Evolutionary conservation across 2,797 vertebrate genomes (phyloP).

Genomic region (Tapirus indicus): DNA sequence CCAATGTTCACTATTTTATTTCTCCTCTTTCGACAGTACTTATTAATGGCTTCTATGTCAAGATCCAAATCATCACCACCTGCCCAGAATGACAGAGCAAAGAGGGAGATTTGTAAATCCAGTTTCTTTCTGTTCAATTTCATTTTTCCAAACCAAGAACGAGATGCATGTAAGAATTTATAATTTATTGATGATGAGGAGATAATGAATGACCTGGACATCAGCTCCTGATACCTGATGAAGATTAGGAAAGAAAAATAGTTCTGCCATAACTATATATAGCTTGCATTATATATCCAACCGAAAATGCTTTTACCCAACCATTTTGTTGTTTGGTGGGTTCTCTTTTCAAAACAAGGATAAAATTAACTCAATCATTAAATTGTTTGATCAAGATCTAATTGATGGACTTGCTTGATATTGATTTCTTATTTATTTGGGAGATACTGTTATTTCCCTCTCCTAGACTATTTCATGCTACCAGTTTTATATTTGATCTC

Average conservation of each 20-base stretch:
- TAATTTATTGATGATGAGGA: not conserved
- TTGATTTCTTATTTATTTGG: not conserved
- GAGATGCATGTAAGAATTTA: not conserved
- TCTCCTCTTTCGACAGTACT: not conserved
- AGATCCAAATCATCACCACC: not conserved
- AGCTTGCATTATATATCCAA: not conserved
- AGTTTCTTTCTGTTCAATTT: not conserved
- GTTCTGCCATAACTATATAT: not conserved
- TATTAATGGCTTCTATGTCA: not conserved
- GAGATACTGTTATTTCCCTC: not conserved
- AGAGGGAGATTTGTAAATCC: not conserved
- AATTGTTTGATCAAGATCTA: not conserved
- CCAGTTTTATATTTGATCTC: not conserved
- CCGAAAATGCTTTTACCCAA: not conserved
- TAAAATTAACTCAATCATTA: slow-evolving; percentile 10
- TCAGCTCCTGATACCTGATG: not conserved
- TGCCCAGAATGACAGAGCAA: not conserved
- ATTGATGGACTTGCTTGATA: not conserved
- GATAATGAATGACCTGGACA: not conserved
- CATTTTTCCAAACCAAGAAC: slow-evolving; percentile 14
- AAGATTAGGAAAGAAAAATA: not conserved
- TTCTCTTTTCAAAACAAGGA: not conserved
- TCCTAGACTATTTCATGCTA: not conserved
- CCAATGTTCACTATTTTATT: not conserved
- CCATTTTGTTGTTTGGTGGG: not conserved